Conservation (phyloP, 1,140 invertebrate species). For the Listronotus bonariensis region DNA sequence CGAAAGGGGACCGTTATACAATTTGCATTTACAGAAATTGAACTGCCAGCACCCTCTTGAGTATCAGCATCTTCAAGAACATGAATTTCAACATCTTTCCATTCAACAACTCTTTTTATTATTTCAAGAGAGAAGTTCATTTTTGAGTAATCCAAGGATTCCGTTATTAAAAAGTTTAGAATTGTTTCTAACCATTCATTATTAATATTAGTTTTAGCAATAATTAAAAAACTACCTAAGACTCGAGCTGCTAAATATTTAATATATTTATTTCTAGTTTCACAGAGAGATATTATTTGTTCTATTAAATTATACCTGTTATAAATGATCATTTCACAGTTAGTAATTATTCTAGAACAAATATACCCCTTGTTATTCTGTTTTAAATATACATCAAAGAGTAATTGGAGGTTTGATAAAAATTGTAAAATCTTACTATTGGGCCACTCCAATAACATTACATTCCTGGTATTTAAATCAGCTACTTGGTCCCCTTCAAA, state of each 20-base stretch:
- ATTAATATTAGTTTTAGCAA: constrained; percentile 79
- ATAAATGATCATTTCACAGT: constrained; percentile 77
- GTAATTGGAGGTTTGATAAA: constrained; percentile 77
- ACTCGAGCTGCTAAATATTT: constrained; percentile 79
- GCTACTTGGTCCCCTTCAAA: constrained; percentile 68
- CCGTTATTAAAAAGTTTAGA: constrained; percentile 71
- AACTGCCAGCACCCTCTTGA: constrained; percentile 48
- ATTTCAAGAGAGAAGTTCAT: constrained; percentile 84
- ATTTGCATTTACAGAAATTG: constrained; percentile 51
- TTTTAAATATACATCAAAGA: constrained; percentile 83
- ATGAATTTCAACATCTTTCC: constrained; percentile 83
- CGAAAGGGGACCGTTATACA: constrained; percentile 72
- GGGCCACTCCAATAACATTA: constrained; percentile 71
- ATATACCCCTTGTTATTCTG: constrained; percentile 80
- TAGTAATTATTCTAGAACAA: constrained; percentile 76
- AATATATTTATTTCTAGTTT: constrained; percentile 78
- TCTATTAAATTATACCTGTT: constrained; percentile 82
- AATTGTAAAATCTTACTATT: constrained; percentile 73
- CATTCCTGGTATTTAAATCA: constrained; percentile 48
- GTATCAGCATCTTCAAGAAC: constrained; percentile 72
- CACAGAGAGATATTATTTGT: constrained; percentile 78
- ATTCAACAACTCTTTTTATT: constrained; percentile 82
- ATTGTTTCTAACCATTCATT: constrained; percentile 77
- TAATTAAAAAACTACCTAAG: constrained; percentile 79
- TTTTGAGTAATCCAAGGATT: constrained; percentile 66